Conservation (phyloP, 2,797 vertebrate species). For the Sphenodon punctatus region DNA sequence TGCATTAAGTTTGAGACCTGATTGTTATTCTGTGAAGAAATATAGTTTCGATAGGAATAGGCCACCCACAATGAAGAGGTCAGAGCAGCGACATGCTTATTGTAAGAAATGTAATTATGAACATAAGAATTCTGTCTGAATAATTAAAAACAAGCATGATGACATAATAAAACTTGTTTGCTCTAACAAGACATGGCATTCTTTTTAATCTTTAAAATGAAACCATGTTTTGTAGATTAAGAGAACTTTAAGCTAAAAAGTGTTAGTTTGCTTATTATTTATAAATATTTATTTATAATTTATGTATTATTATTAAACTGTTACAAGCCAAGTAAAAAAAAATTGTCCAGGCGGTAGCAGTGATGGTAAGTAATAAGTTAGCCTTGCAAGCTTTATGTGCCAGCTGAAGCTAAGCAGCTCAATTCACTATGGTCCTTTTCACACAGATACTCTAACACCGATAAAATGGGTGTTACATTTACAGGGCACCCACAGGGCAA, state of each 20-base stretch:
- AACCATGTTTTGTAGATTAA: not conserved
- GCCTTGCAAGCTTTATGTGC: not conserved
- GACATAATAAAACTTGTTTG: not conserved
- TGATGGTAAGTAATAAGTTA: not conserved
- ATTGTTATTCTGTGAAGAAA: not conserved
- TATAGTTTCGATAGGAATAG: not conserved
- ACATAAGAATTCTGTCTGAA: not conserved
- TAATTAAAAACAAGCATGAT: not conserved
- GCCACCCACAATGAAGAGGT: not conserved
- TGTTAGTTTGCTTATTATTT: too few species aligned
- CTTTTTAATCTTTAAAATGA: not conserved
- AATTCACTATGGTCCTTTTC: too few species aligned
- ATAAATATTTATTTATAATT: too few species aligned
- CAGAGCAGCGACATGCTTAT: not conserved
- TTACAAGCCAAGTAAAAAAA: too few species aligned
- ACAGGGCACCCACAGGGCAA: too few species aligned
- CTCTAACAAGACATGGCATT: not conserved
- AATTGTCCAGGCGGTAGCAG: too few species aligned
- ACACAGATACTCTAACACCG: too few species aligned
- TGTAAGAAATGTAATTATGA: not conserved
- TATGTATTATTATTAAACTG: too few species aligned
- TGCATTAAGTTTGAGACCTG: not conserved
- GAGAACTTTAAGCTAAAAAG: not conserved
- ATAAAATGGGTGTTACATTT: too few species aligned
- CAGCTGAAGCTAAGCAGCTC: not conserved